These are phyloP conservation scores for Prenolepis imparis DNA, from an alignment of 2,888 invertebrate genomes.

Conservation along the genomic window DNA sequence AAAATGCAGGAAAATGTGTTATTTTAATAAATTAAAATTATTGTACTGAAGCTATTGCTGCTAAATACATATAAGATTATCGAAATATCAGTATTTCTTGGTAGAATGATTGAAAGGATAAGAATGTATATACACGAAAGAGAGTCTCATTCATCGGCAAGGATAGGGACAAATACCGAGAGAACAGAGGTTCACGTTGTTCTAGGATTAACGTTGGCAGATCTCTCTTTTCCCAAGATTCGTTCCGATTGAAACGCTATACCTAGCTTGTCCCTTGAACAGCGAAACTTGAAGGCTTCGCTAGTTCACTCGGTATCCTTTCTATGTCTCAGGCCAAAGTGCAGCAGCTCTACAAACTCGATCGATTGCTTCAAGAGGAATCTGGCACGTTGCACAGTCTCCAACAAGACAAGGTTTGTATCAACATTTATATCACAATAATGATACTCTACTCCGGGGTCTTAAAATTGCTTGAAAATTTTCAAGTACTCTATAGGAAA, in stretches of 20 bases:
- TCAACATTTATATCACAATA: conserved; percentile 2
- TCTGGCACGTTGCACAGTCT: conserved; percentile 91
- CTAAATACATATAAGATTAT: background rate
- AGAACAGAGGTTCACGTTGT: conserved; percentile 7
- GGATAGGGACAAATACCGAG: background rate
- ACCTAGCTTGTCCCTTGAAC: conserved; percentile 34
- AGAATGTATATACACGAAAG: background rate
- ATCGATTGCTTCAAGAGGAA: conserved; percentile 91
- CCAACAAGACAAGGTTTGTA: conserved; percentile 90
- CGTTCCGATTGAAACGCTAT: conserved; percentile 68
- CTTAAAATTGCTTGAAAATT: background rate
- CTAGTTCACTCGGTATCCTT: conserved; percentile 56
- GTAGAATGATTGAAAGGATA: background rate
- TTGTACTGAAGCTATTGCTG: background rate
- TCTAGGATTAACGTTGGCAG: conserved; percentile 24
- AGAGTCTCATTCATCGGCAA: background rate
- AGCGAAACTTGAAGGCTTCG: conserved; percentile 51
- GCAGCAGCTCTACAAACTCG: conserved; percentile 92
- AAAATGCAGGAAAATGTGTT: background rate
- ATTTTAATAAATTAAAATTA: background rate
- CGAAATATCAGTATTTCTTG: background rate
- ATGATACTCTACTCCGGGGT: too few relatives aligned
- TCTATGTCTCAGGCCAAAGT: conserved; percentile 89
- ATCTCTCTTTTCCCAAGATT: conserved; percentile 24
- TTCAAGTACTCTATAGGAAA: background rate